Base-by-base conservation (phyloP, 2,797 vertebrate genomes). In the Poeciliopsis paucimaculata region DNA sequence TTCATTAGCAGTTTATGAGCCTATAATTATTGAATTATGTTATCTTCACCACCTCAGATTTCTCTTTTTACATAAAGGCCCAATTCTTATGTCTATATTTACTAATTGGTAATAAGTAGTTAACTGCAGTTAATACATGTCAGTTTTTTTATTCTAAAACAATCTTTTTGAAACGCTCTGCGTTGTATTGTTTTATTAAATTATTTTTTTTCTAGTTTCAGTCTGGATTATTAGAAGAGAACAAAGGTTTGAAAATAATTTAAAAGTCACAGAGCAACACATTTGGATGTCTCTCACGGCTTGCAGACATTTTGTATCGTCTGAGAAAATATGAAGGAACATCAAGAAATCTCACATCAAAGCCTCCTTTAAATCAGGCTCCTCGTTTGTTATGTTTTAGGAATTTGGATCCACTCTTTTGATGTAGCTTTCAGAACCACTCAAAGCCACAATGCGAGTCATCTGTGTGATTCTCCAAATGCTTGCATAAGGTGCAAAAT, bases 351-450 rank as follows among this genome's bases (percentile, higher is more conserved):
- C 82, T 89, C 78, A 94, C 93, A 95, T 95, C 94, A 95, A 95
- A 95, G 93, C 88, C 26, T 53, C 45, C 76, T 60, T 47, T 73
- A 91, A 92, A 91, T 91, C 91, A 83, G 82, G 73, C 86, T 84
- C 83, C 88, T 88, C 81, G 89, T 92, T 73, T 93, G 89, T 92
- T 89, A 81, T 89, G 82, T 91, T 93, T 93, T 76, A 89, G 84
- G 81, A 88, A 92, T 94, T 90, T 92, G 85, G 89, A 92, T 91
- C 72, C 77, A 79, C 43, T 87, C 91, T 92, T 93, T 95, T 95
- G 94, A 96, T 95, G 94, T 95, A 77, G 84, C 89, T 93, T 95
- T 95, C 94, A 94, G 93, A 94, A 90, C 84, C 91, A 91, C 82
- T 89, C 82, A 86, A 83, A 86, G 84, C 80, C 86, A 55, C 78